Percentiles rank a stretch among this genome's conserved stretches.
Conservation (phyloP, 1,140 invertebrate genomes). For the Caenorhabditis tropicalis region DNA sequence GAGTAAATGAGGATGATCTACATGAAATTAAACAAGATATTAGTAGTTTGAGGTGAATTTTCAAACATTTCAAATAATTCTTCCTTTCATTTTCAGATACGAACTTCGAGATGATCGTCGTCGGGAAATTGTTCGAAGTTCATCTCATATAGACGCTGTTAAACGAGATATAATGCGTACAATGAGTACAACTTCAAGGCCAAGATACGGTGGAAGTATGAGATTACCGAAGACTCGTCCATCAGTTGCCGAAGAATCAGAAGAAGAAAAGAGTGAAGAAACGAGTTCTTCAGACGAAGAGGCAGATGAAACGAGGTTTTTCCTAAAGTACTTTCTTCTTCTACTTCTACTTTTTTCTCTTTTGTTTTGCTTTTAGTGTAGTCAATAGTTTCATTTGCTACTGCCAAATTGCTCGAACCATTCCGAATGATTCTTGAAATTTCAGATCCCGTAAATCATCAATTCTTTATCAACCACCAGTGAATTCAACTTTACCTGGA, state of each 20-base stretch:
- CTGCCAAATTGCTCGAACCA: too few species aligned
- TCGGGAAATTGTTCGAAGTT: constrained; percentile 73
- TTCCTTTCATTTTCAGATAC: constrained; percentile 74
- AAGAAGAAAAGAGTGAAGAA: constrained; percentile 33
- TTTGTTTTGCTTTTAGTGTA: background rate
- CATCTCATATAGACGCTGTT: constrained; percentile 74
- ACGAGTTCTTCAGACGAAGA: constrained; percentile 7
- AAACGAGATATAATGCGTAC: constrained; percentile 74
- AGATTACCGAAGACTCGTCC: constrained; percentile 19
- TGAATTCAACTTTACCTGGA: constrained; percentile 12
- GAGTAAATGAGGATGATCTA: constrained; percentile 77
- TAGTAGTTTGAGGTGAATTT: constrained; percentile 75
- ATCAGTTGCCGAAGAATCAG: constrained; percentile 52
- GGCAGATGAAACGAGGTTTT: constrained; percentile 37
- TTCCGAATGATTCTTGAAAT: background rate
- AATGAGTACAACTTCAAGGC: constrained; percentile 59
- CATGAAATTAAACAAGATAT: constrained; percentile 77
- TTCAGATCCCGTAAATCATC: constrained; percentile 16
- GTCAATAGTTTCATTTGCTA: background rate
- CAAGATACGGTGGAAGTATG: constrained; percentile 4
- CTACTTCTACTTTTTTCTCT: constrained; percentile 9
- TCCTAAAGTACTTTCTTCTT: constrained; percentile 35
- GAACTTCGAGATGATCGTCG: constrained; percentile 76
- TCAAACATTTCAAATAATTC: too few species aligned
- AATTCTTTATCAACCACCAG: background rate